Percentiles rank a stretch among this genome's conserved stretches.
Conservation (phyloP, 2,888 invertebrate genomes). For the Cantharis nigra region DNA sequence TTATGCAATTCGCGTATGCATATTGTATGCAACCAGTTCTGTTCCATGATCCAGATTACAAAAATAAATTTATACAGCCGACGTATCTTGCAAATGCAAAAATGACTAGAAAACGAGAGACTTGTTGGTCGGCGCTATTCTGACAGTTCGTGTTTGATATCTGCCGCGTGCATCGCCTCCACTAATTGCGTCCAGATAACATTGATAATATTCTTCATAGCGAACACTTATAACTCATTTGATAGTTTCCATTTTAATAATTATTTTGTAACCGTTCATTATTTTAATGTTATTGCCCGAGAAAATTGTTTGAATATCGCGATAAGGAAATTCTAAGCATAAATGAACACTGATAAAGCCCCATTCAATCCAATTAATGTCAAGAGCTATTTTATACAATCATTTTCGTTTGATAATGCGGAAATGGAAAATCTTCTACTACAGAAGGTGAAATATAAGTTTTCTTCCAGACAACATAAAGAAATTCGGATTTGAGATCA, state of each 20-base stretch:
- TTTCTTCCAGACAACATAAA: neutral
- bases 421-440: neutral
- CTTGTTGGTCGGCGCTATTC: constrained; percentile 41
- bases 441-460: neutral
- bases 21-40: neutral
- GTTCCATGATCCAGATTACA: constrained; percentile 11
- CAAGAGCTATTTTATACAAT: neutral
- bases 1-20: constrained; percentile 16
- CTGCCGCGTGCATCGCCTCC: constrained; percentile 46
- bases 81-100: constrained; percentile 6
- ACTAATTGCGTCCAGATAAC: constrained; percentile 49
- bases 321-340: neutral
- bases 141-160: constrained; percentile 49
- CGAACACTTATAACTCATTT: constrained; percentile 45
- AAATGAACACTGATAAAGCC: neutral
- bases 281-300: neutral
- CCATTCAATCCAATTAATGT: neutral
- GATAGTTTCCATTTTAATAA: constrained; percentile 1
- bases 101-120: constrained; percentile 19
- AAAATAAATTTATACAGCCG: constrained; percentile 5
- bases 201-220: constrained; percentile 46
- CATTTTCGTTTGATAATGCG: neutral
- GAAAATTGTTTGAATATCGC: neutral
- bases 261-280: neutral
- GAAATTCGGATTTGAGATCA: neutral